Base-by-base conservation (phyloP, 2,888 invertebrate species). In the Phrixothrix hirtus region DNA sequence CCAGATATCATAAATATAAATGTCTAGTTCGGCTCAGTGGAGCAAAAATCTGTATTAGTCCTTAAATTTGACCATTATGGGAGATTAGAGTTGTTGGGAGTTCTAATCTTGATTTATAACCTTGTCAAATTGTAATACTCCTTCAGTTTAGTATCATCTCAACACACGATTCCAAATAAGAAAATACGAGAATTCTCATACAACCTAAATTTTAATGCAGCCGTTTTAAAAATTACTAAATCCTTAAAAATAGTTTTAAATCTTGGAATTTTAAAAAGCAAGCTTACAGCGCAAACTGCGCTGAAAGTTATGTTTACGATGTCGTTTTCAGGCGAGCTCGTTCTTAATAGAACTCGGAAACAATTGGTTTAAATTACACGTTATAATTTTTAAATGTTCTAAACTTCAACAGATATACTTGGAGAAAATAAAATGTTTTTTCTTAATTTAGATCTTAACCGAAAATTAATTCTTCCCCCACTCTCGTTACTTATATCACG, bases 41-140 rank as follows among this genome's bases (percentile, higher is more conserved):
- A 67, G 66, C 69, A 69, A 70, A 69, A 69, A 68, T 69, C 66
- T 68, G 68, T 67, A 66, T 71, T 70, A 69, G 68, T 70, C 69
- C 68, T 67, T 66, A 65, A 70, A 67, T 70, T 66, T 69, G 70
- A 68, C 69, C 69, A 69, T 67, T 66, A 69, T 64, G 68, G 70
- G 60, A 69, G 67, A 72, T 70, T 71, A 70, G 62, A 65, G 67
- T 67, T 66, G 62, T 65, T 66, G 61, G 66, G 62, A 64, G 58
- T 61, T 59, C 66, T 67, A 69, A 69, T 69, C 68, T 62, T 60
- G 65, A 69, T 69, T 70, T 70, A 68, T 70, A 64, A 62, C 67
- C 49, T 57, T 58, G 44, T 48, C 51, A 56, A 49, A 57, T 46
- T 45, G 34, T 36, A 45, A 51, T 49, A 36, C 42, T 36, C 10